These are phyloP conservation scores for Zaprionus kolodkinae DNA, from an alignment of 1,140 invertebrate genomes.

Conservation along the genomic window DNA sequence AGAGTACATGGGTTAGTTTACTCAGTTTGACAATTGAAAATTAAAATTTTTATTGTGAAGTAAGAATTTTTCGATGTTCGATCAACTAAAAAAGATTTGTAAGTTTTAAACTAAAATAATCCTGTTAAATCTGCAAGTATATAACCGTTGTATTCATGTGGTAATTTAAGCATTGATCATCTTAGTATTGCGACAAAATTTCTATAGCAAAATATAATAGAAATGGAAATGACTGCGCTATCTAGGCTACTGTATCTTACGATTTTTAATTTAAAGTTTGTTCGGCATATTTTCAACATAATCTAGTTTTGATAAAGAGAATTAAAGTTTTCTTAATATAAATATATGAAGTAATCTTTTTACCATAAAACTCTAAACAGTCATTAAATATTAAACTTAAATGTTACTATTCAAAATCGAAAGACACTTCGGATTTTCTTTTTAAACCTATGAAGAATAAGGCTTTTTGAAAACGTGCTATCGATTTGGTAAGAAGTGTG, in stretches of 20 bases:
- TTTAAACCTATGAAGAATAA: not conserved
- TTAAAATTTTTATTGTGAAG: no score
- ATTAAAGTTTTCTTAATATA: no score
- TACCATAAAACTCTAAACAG: not conserved
- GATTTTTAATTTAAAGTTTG: no score
- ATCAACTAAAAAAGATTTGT: not conserved
- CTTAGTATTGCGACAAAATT: not conserved
- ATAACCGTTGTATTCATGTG: not conserved
- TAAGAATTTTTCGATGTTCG: not conserved
- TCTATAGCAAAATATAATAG: not conserved
- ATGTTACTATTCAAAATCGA: not conserved
- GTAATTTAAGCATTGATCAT: not conserved
- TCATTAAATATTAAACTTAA: not conserved
- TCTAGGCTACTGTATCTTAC: not conserved
- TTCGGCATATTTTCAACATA: no score
- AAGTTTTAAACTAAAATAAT: not conserved
- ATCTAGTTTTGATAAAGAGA: no score
- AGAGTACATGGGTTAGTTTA: no score
- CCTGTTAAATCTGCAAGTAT: not conserved
- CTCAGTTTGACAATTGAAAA: no score
- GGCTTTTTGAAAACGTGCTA: not conserved
- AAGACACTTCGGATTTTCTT: not conserved
- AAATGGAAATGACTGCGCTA: not conserved
- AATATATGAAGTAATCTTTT: not conserved
- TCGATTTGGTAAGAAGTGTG: not conserved